Evolutionary conservation across 30 jellyfish, hydroid and myxozoan genomes (phyloP).

Genomic region (Chrysaora quinquecirrha): DNA sequence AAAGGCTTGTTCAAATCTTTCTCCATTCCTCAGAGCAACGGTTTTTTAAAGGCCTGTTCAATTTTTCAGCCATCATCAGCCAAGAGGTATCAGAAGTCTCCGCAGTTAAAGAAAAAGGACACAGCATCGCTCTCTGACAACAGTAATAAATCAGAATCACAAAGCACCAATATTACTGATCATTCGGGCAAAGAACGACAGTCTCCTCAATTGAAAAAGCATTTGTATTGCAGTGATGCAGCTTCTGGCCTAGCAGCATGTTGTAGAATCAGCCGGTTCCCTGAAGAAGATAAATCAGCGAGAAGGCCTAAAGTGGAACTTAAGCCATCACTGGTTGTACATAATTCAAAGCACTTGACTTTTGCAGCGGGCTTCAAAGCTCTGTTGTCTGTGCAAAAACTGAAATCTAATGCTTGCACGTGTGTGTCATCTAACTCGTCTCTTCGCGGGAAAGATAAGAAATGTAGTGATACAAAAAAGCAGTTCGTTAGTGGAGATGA

Average conservation of each 20-base stretch:
- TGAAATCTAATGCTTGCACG: constrained; percentile 5
- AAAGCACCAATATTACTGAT: neutral
- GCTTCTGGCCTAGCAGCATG: neutral
- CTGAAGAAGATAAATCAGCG: constrained; percentile 55
- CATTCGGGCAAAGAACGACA: neutral
- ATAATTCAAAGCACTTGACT: constrained; percentile 22
- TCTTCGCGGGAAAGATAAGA: neutral
- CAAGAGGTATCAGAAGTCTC: neutral
- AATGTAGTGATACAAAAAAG: neutral
- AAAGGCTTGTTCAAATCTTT: no score
- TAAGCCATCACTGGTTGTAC: neutral
- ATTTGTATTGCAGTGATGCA: constrained; percentile 20
- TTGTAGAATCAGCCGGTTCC: constrained; percentile 41
- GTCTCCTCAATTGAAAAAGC: neutral
- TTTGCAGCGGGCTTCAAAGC: constrained; percentile 17
- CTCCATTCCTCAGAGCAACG: neutral
- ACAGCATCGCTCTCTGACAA: neutral
- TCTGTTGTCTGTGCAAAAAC: constrained; percentile 1
- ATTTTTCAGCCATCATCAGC: constrained; percentile 5
- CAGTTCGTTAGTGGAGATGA: neutral
- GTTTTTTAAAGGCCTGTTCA: neutral
- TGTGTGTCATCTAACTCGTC: neutral
- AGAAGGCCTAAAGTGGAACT: constrained; percentile 24
- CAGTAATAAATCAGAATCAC: neutral
- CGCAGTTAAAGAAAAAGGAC: neutral